Evolutionary conservation across 2,113 vertebrate species (phyloP).

Genomic region (Bubalus kerabau): DNA sequence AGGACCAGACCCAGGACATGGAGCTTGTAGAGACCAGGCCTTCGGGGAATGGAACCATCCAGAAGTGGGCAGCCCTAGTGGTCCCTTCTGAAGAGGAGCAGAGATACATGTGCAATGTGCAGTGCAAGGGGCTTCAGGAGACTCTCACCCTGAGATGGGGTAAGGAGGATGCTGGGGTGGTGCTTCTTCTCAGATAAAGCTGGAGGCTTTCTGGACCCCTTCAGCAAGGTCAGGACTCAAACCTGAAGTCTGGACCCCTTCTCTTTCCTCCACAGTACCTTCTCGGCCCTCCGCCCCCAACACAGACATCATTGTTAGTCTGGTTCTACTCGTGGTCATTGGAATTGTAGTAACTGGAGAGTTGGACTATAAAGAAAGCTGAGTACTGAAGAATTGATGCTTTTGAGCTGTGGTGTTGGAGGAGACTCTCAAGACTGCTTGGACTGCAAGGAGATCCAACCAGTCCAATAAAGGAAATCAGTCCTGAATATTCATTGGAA

Average conservation of each 20-base stretch:
- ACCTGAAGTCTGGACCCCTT: neutral
- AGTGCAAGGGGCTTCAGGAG: neutral
- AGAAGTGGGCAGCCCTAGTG: neutral
- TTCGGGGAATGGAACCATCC: neutral
- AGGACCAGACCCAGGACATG: neutral
- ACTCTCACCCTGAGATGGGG: neutral
- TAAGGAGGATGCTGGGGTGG: neutral
- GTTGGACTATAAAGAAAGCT: neutral
- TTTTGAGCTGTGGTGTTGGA: neutral
- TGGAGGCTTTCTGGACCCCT: neutral
- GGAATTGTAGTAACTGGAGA: neutral
- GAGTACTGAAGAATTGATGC: neutral
- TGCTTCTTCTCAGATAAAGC: neutral
- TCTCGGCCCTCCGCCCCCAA: rapidly evolving
- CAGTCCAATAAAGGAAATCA: neutral
- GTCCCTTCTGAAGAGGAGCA: neutral
- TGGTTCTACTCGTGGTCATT: neutral
- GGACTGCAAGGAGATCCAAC: neutral
- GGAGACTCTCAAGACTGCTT: neutral
- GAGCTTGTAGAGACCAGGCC: neutral
- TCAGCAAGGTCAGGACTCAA: neutral
- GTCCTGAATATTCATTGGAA: neutral
- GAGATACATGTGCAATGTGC: rapidly evolving
- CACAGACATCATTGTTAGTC: neutral
- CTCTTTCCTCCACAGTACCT: neutral